Conservation (phyloP, 1,140 invertebrate species). For the Drosophila varians region DNA sequence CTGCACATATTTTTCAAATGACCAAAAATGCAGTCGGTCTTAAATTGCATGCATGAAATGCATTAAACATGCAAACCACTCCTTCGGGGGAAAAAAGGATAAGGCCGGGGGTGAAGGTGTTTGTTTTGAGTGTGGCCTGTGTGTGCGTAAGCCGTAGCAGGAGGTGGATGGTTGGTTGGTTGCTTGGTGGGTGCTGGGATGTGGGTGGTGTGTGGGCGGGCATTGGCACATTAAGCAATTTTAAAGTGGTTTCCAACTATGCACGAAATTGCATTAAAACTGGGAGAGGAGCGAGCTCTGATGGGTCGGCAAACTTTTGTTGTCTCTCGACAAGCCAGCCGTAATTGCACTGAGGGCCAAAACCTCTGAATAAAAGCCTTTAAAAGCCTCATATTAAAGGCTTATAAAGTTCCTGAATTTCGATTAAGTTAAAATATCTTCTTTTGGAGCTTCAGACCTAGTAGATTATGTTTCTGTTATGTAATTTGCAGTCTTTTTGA, state of each 20-base stretch:
- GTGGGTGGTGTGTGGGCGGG: background rate
- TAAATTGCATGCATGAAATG: slow-evolving; percentile 74
- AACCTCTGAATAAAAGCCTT: background rate
- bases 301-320: slow-evolving; percentile 20
- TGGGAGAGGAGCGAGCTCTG: background rate
- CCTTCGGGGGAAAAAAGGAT: slow-evolving; percentile 8
- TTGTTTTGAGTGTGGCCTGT: slow-evolving; percentile 11
- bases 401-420: background rate
- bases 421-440: too few species aligned
- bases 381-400: background rate
- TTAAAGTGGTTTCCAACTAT: slow-evolving; percentile 54
- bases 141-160: slow-evolving; percentile 25
- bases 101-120: slow-evolving; percentile 15
- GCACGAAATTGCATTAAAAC: slow-evolving; percentile 56
- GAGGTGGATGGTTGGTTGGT: background rate
- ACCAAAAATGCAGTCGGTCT: slow-evolving; percentile 66
- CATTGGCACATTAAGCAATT: slow-evolving; percentile 52
- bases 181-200: too few species aligned
- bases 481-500: too few species aligned
- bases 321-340: slow-evolving; percentile 4
- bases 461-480: too few species aligned
- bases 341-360: slow-evolving; percentile 10
- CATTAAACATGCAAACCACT: slow-evolving; percentile 62
- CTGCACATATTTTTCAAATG: slow-evolving; percentile 63
- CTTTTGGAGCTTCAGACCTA: too few species aligned